Evolutionary conservation across 2,888 invertebrate genomes (phyloP).

Genomic region (Lasioglossum marginatum): DNA sequence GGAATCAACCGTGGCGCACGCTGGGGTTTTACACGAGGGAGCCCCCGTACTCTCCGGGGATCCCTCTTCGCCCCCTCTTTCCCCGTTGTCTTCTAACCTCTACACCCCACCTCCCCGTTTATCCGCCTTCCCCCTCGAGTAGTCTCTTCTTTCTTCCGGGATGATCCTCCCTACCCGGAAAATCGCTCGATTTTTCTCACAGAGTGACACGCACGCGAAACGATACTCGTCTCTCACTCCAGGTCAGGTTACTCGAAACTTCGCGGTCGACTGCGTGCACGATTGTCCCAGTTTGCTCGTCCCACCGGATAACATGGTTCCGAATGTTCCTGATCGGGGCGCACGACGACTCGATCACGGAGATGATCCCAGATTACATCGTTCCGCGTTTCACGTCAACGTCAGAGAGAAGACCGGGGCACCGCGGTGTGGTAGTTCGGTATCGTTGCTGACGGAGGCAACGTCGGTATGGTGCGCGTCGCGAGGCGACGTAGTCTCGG

Average conservation of each 20-base stretch:
- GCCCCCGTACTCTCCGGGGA: conserved; percentile 20
- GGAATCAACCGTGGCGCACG: conserved; percentile 60
- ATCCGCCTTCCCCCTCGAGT: not conserved
- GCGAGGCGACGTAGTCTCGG: conserved; percentile 31
- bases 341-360: not conserved
- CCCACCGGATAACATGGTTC: not conserved
- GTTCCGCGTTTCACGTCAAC: not conserved
- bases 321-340: not conserved
- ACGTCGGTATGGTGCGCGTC: conserved; percentile 56
- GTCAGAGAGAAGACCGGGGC: conserved; percentile 25
- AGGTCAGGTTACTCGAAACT: conserved; percentile 33
- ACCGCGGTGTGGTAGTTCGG: conserved; percentile 42
- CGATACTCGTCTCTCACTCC: not conserved
- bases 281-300: not conserved
- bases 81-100: not conserved
- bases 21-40: conserved; percentile 50
- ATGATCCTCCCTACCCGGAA: not conserved
- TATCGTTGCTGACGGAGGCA: conserved; percentile 38
- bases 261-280: not conserved
- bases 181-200: not conserved
- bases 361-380: not conserved
- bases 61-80: not conserved
- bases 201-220: not conserved
- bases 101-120: not conserved
- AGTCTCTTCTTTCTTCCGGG: not conserved